Conservation (phyloP, 2,888 invertebrate genomes). For the Acrocyrtus sp. region DNA sequence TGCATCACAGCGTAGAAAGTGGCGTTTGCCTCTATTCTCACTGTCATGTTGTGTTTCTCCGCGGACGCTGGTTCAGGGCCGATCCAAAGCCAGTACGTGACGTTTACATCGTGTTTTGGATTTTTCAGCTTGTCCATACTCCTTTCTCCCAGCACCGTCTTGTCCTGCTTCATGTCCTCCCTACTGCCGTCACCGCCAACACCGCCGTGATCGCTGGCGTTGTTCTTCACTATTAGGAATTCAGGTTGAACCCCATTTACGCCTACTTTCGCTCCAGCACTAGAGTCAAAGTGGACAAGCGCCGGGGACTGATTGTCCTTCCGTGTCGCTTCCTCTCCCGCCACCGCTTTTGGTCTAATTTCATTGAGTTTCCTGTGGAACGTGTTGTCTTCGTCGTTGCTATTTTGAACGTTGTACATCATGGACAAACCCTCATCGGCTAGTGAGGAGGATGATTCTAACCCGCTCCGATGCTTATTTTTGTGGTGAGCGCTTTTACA, state of each 20-base stretch:
- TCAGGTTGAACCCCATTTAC: slow-evolving; percentile 27
- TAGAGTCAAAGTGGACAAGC: slow-evolving; percentile 19
- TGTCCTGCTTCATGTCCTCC: slow-evolving; percentile 26
- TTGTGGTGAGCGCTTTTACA: slow-evolving; percentile 68
- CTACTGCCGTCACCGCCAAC: too few relatives aligned
- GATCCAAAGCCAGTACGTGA: slow-evolving; percentile 89
- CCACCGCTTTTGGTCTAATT: slow-evolving; percentile 35
- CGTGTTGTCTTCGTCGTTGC: slow-evolving; percentile 44
- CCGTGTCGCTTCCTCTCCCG: slow-evolving; percentile 9
- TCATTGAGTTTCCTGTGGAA: slow-evolving; percentile 37
- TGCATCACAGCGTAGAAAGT: slow-evolving; percentile 79
- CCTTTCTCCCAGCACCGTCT: too few relatives aligned
- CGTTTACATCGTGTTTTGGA: slow-evolving; percentile 67
- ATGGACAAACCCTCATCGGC: slow-evolving; percentile 21
- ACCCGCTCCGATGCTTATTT: slow-evolving; percentile 66
- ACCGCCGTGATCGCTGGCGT: slow-evolving; percentile 29
- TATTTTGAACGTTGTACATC: slow-evolving; percentile 46
- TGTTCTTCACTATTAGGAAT: slow-evolving; percentile 17
- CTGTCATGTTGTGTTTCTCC: slow-evolving; percentile 80
- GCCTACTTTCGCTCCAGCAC: slow-evolving; percentile 40
- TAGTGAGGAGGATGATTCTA: slow-evolving; percentile 59
- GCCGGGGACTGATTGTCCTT: slow-evolving; percentile 22
- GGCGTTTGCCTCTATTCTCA: slow-evolving; percentile 79
- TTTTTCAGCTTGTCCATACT: slow-evolving; percentile 25
- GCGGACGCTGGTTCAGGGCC: slow-evolving; percentile 79